phyloP scores from a whole-genome alignment of 1,140 invertebrate genomes.

The Meteorus sp. region DNA sequence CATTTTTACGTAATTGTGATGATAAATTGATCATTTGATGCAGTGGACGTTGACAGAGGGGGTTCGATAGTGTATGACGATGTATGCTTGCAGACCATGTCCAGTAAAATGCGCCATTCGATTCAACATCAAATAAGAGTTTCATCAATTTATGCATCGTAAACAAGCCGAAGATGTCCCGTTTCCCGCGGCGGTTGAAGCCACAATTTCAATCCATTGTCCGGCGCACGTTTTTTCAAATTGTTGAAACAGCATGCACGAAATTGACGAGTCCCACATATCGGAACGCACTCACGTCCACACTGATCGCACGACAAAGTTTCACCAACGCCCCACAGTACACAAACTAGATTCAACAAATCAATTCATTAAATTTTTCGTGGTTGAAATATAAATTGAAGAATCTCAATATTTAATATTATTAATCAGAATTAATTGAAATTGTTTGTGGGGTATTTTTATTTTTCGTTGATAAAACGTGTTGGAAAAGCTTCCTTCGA shows the following conservation, averaged over 20 bases:
- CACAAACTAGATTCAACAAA: slow-evolving; percentile 35
- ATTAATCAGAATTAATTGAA: no score
- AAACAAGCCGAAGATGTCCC: slow-evolving; percentile 28
- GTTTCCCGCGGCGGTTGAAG: slow-evolving; percentile 30
- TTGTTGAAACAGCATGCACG: slow-evolving; percentile 67
- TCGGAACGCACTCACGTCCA: slow-evolving; percentile 61
- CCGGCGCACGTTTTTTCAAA: slow-evolving; percentile 53
- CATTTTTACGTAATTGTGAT: no score
- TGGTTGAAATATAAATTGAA: not conserved
- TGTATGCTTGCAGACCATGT: no score
- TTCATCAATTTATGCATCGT: slow-evolving; percentile 28
- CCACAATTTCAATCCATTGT: slow-evolving; percentile 35
- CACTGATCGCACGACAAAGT: slow-evolving; percentile 61
- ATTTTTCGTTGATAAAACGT: no score
- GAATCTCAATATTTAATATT: not conserved
- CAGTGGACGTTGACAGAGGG: no score
- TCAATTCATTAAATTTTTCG: not conserved
- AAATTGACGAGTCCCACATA: slow-evolving; percentile 64
- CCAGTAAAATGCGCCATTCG: no score
- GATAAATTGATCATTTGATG: no score
- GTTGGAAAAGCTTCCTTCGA: no score
- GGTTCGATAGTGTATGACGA: no score
- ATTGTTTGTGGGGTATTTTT: no score
- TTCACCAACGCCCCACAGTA: slow-evolving; percentile 43
- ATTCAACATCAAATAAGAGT: not conserved